These are phyloP conservation scores for Sarcophilus harrisii DNA, from an alignment of 2,797 vertebrate species.

Conservation along the genomic window DNA sequence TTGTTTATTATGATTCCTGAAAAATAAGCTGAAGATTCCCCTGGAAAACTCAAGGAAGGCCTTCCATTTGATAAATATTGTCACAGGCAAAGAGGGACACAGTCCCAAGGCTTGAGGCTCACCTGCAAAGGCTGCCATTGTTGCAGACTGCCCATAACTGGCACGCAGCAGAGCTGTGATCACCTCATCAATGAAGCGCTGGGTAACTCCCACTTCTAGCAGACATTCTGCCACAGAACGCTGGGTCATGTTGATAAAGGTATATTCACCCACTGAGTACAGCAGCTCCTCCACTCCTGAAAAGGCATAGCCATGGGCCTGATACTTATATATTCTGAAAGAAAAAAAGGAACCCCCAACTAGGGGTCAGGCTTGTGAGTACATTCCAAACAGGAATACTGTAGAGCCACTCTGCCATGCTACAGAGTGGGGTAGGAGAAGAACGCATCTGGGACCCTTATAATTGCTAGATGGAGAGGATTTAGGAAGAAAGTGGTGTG, in stretches of 20 bases:
- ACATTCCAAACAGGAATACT: background rate
- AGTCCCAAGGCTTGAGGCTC: conserved; percentile 62
- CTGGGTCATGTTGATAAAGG: conserved; percentile 97
- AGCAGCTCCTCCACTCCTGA: conserved; percentile 95
- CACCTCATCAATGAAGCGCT: conserved; percentile 97
- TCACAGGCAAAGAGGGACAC: background rate
- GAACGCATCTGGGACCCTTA: background rate
- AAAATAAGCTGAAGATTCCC: background rate
- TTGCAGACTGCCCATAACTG: conserved; percentile 95
- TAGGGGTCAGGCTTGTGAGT: background rate
- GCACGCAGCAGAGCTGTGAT: conserved; percentile 94
- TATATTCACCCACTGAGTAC: conserved; percentile 92
- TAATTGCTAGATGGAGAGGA: background rate
- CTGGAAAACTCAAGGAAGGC: background rate
- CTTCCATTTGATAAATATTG: background rate
- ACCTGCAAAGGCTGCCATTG: conserved; percentile 98
- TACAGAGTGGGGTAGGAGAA: background rate
- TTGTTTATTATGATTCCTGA: background rate
- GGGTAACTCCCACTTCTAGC: conserved; percentile 95
- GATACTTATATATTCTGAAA: conserved; percentile 97
- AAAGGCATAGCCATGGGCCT: conserved; percentile 96
- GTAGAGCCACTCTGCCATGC: background rate
- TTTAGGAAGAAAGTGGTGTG: background rate
- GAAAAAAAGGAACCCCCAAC: background rate
- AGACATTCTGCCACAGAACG: conserved; percentile 94